Conservation (phyloP, 1,140 invertebrate genomes). For the Hirudo medicinalis region DNA sequence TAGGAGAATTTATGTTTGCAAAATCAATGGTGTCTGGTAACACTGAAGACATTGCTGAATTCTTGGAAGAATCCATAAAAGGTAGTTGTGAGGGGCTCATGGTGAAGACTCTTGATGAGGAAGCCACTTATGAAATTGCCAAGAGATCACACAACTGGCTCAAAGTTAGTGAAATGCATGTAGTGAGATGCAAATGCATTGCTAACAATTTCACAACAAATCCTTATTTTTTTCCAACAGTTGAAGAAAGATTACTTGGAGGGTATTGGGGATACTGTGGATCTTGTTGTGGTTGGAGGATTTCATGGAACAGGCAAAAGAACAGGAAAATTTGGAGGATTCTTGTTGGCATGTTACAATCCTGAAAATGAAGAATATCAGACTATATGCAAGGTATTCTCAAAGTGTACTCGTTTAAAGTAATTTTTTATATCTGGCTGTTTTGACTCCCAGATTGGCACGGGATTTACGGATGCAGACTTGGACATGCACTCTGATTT, state of each 20-base stretch:
- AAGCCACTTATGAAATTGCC: constrained; percentile 94
- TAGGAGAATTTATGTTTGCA: constrained; percentile 76
- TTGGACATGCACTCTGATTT: constrained; percentile 59
- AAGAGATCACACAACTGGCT: constrained; percentile 93
- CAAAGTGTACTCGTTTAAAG: too few species aligned
- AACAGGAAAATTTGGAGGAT: constrained; percentile 86
- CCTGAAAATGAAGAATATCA: constrained; percentile 84
- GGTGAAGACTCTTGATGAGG: constrained; percentile 86
- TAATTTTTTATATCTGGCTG: too few species aligned
- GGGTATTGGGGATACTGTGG: constrained; percentile 80
- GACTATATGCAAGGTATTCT: constrained; percentile 64
- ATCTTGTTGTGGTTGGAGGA: constrained; percentile 85
- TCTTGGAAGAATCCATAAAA: constrained; percentile 88
- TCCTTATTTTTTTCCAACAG: constrained; percentile 29
- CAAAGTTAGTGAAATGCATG: constrained; percentile 46
- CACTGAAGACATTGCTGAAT: constrained; percentile 83
- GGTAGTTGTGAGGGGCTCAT: constrained; percentile 96
- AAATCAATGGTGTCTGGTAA: constrained; percentile 57
- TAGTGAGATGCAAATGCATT: too few species aligned
- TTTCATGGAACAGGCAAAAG: constrained; percentile 86
- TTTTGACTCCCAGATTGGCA: constrained; percentile 63
- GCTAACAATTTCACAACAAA: not conserved
- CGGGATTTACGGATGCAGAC: constrained; percentile 88
- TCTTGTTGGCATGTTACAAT: constrained; percentile 92
- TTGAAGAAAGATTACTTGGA: constrained; percentile 96